Base-by-base conservation (phyloP, 2,888 invertebrate species). In the Sericinus montela region DNA sequence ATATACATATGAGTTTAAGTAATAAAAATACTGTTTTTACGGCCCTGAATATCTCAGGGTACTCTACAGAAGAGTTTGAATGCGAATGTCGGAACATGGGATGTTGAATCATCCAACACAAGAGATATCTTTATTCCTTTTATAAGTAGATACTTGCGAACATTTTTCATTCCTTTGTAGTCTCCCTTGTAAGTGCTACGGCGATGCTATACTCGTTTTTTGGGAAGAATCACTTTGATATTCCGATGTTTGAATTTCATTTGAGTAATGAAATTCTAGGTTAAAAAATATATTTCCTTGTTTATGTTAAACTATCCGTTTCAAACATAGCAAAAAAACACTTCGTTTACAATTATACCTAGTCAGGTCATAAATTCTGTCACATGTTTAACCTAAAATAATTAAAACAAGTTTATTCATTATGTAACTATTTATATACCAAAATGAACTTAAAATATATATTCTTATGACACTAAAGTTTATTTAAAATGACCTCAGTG, bases 81-180 rank as follows among this genome's bases (percentile, higher is more conserved):
- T 68, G 62, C 63, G 65, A 72, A 72, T 68, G 59, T 64, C 62
- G 63, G 48, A 54, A 64, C 67, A 66, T 63, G 64, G 66, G 68
- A 69, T 71, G 75, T 72, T 68, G 73, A 75, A 77, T 74, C 71
- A 69, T 65, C 67, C 68, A 72, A 82, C 82, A 83, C 83, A 83
- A 83, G 75, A 70, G 66, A 68, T 73, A 76, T 80, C 75, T 80
- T 78, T 71, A 83, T 84, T 80, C 81, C 68, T 77, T 84, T 82
- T 77, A 78, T 71, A 79, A 70, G 66, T 74, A 74, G 72, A 48
- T 43, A 48, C 72, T 70, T 67, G 67, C 72, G 69, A 75, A 81
- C 83, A 85, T 86, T 86, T 85, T 83, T 85, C 84, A 85, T 74
- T 79, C 69, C 82, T 83, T 86, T 83, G 85, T 85, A 79, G 76